Conservation (phyloP, 2,888 invertebrate genomes). For the Leptarthrus brevirostris region DNA sequence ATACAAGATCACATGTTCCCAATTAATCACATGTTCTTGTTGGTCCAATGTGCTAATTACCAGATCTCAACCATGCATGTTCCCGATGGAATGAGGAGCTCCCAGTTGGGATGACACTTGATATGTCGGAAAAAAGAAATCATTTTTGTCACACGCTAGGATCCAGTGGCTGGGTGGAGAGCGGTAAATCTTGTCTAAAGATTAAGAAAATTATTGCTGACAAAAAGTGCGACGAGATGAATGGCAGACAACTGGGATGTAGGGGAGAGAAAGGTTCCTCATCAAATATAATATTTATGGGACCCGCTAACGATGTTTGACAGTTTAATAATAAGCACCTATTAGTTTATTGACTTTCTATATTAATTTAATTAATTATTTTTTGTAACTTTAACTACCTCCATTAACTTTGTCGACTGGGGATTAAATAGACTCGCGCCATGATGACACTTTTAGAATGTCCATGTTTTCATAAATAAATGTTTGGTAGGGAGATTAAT, state of each 20-base stretch:
- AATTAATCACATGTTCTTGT: constrained; percentile 46
- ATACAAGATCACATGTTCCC: constrained; percentile 41
- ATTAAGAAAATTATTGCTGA: constrained; percentile 37
- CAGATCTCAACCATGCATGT: constrained; percentile 14
- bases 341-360: constrained; percentile 7
- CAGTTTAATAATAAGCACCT: constrained; percentile 30
- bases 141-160: constrained; percentile 13
- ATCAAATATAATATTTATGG: constrained; percentile 27
- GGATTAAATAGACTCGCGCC: neutral
- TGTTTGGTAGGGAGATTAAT: constrained; percentile 24
- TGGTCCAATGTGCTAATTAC: constrained; percentile 45
- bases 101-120: neutral
- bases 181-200: constrained; percentile 33
- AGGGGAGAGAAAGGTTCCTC: neutral
- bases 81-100: constrained; percentile 8
- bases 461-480: neutral
- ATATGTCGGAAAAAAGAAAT: constrained; percentile 1
- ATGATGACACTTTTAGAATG: neutral
- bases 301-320: constrained; percentile 44
- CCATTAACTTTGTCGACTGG: neutral
- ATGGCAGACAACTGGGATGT: constrained; percentile 39
- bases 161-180: constrained; percentile 9
- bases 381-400: neutral
- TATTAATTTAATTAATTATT: constrained; percentile 6
- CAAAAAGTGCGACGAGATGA: constrained; percentile 25